Evolutionary conservation across 1,140 invertebrate genomes (phyloP), one percentile per base, ranked within the genome.

Genomic region (Hypothenemus hampei): DNA sequence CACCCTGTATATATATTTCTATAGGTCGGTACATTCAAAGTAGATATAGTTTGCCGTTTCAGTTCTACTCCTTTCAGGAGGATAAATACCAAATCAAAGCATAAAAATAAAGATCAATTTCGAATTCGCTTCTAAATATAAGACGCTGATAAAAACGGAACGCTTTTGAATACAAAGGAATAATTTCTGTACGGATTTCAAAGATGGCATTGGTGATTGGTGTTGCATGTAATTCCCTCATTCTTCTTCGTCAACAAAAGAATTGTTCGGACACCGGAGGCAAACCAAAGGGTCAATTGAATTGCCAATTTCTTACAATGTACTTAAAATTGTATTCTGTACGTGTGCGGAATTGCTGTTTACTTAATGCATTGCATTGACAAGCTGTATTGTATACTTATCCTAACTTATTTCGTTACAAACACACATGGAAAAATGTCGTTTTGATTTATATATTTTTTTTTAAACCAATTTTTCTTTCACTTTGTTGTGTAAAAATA

Each of bases 261-360:
- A 59, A 59, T 49, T 48, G 52, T 56, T 44, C 49, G 39, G 41
- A 47, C 35, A 37, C 35, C 18, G 35, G 18, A 37, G 35, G 18
- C 35, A 57, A 48, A 54, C 50, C 60, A 52, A 59, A 61, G 57
- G 60, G 56, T 60, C 60, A 64, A 64, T 64, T 64, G 62, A 64
- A 64, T 64, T 64, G 62, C 62, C 62, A 64, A 64, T 64, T 62
- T 64, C 62, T 64, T 64, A 64, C 62, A 64, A 64, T 62, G 60
- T 61, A 56, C 60, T 53, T 43, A 52, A 62, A 62, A 62, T 60
- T 64, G 60, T 64, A 64, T 64, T 64, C 62, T 56, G 48, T 58
- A 62, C 60, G 59, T 64, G 62, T 64, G 58, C 60, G 50, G 37
- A 54, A 57, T 52, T 64, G 53, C 46, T 64, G 62, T 62, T 62